Conservation (phyloP, 2,797 vertebrate genomes). For the Takifugu rubripes region DNA sequence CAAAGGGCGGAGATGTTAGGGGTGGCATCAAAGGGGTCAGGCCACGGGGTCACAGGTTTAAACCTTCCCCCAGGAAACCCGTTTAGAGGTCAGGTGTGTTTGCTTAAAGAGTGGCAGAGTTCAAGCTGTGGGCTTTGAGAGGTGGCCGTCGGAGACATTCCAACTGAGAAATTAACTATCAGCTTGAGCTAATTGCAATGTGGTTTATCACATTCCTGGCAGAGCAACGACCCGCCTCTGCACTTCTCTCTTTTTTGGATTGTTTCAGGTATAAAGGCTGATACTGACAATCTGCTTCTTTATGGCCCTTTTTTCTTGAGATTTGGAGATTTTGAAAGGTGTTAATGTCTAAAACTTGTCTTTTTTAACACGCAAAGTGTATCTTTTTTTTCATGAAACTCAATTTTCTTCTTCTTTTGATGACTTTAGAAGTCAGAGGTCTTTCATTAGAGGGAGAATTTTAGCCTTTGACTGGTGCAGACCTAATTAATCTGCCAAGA, state of each 20-base stretch:
- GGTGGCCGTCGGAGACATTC: constrained; percentile 57
- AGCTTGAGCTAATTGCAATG: constrained; percentile 58
- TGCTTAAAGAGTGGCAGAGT: constrained; percentile 66
- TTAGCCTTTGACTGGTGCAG: constrained; percentile 1
- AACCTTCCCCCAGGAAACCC: constrained; percentile 64
- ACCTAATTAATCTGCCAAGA: neutral
- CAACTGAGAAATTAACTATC: constrained; percentile 57
- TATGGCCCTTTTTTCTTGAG: too few relatives aligned
- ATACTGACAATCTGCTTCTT: neutral
- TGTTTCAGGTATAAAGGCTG: constrained; percentile 20
- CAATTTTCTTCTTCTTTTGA: too few relatives aligned
- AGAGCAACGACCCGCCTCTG: constrained; percentile 9
- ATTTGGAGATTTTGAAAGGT: too few relatives aligned
- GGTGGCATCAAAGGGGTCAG: constrained; percentile 65
- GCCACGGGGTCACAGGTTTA: constrained; percentile 62
- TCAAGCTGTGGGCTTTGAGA: constrained; percentile 56
- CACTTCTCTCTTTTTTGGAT: neutral
- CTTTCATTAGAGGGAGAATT: neutral
- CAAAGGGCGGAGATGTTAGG: constrained; percentile 5
- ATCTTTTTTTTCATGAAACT: too few relatives aligned
- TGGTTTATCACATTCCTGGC: constrained; percentile 51
- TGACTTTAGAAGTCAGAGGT: neutral
- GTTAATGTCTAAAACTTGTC: too few relatives aligned
- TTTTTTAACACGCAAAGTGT: too few relatives aligned
- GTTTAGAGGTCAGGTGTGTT: constrained; percentile 71